phyloP scores from a whole-genome alignment of 2,113 vertebrate species.

The Oryzias melastigma region DNA sequence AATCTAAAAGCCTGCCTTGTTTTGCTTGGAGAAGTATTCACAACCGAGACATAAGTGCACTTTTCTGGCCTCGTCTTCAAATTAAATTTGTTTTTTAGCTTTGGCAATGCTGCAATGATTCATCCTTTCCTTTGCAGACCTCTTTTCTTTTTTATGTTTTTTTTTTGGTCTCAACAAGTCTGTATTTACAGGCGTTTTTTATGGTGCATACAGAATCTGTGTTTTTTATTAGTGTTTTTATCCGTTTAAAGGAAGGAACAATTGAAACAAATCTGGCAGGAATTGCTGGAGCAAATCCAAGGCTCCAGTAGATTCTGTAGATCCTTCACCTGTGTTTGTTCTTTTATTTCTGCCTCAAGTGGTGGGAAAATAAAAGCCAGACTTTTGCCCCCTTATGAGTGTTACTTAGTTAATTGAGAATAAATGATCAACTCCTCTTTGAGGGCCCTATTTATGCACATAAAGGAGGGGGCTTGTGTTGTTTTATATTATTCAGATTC shows the following conservation, averaged over 20 bases:
- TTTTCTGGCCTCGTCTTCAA: conserved; percentile 2
- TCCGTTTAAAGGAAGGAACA: conserved; percentile 18
- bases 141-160: conserved; percentile 14
- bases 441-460: neutral
- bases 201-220: conserved; percentile 15
- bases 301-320: conserved; percentile 8
- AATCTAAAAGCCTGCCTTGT: conserved; percentile 26
- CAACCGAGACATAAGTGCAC: neutral
- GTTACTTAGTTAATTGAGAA: conserved; percentile 3
- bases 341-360: neutral
- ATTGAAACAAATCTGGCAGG: conserved; percentile 36
- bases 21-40: conserved; percentile 13
- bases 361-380: neutral
- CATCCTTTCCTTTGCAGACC: conserved; percentile 27
- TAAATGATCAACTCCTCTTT: neutral
- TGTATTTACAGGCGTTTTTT: conserved; percentile 19
- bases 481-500: too few species aligned
- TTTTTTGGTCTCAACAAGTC: conserved; percentile 4
- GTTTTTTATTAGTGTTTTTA: conserved; percentile 10
- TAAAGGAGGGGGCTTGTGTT: too few species aligned
- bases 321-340: conserved; percentile 2
- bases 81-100: conserved; percentile 26
- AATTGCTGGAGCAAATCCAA: conserved; percentile 19
- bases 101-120: conserved; percentile 18
- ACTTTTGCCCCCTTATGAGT: conserved; percentile 7